Evolutionary conservation across 1,140 invertebrate genomes (phyloP), one percentile per base, ranked within the genome.

Genomic region (Apis cerana): DNA sequence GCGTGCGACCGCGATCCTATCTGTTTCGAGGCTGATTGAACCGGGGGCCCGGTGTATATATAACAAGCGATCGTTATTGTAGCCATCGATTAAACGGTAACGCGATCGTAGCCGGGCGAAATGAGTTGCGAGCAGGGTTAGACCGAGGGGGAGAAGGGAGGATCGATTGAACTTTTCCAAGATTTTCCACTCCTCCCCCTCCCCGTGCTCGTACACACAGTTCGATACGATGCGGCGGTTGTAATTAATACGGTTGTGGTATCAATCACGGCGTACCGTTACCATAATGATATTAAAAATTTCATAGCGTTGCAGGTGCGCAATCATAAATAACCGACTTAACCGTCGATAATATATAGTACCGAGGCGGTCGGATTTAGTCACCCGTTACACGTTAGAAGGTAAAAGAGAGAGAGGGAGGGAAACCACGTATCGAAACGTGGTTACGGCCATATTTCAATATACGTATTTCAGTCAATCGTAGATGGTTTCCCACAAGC

Each of bases 241-340:
- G n/a, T 61, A 80, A 80, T 80, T 80, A 72, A 80, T 64, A 80
- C 68, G 68, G 58, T 15, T 50, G 58, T 52, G 58, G 21, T 72
- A 72, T 64, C 77, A 72, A 77, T 77, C 75, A 77, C 64, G 7
- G 33, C 12, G 64, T 68, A 77, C 75, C 75, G 75, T 77, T 77
- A 77, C 5, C 64, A 21, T 23, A 33, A 67, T 33, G 17, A 56
- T 43, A 64, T n/a, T 67, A 77, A 77, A 77, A 77, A 77, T 58
- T 56, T 50, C 15, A 48, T 52, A 23, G 4, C 50, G 64, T 62
- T 52, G 75, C 75, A 77, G 75, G 64, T 58, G 75, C 33, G 15
- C 19, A 48, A 77, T 77, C 75, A 68, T 77, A 77, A 77, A 77
- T 77, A 77, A 77, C 64, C 64, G 64, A 68, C 64, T 77, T 68